Conservation (phyloP, 2,797 vertebrate species). For the Fringilla coelebs region DNA sequence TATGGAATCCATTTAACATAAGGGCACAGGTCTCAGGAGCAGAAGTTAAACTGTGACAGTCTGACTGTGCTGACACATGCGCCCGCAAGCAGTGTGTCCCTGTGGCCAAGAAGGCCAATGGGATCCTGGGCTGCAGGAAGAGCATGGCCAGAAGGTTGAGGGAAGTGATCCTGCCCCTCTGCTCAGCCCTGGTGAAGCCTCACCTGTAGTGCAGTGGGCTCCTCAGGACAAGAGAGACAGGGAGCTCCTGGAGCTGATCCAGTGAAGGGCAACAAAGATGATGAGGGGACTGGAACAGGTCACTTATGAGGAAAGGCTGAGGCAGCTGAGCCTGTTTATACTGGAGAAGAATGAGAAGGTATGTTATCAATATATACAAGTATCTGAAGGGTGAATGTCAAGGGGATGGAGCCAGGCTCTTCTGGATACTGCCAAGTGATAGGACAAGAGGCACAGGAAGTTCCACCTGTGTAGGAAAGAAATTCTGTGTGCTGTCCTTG, state of each 20-base stretch:
- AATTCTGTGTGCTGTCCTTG: too few species aligned
- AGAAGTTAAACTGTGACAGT: not conserved
- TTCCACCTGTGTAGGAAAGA: too few species aligned
- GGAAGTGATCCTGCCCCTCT: not conserved
- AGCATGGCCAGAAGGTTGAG: accelerated
- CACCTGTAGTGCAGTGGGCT: not conserved
- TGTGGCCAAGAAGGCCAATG: too few species aligned
- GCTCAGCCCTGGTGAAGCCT: not conserved
- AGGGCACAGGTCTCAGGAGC: not conserved
- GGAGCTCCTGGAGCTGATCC: not conserved
- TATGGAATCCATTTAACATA: not conserved
- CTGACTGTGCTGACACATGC: not conserved
- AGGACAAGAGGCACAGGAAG: not conserved
- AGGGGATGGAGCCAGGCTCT: not conserved
- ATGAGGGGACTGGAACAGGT: not conserved
- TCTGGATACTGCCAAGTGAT: not conserved
- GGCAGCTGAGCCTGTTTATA: not conserved
- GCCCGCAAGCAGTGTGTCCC: not conserved
- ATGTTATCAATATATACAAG: not conserved
- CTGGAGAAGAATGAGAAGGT: not conserved
- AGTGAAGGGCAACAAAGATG: not conserved
- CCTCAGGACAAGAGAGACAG: not conserved
- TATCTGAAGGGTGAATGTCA: not conserved
- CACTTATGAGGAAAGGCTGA: not conserved
- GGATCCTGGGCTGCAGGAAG: not conserved